Base-by-base conservation (phyloP, 2,113 vertebrate genomes). In the Callithrix jacchus region DNA sequence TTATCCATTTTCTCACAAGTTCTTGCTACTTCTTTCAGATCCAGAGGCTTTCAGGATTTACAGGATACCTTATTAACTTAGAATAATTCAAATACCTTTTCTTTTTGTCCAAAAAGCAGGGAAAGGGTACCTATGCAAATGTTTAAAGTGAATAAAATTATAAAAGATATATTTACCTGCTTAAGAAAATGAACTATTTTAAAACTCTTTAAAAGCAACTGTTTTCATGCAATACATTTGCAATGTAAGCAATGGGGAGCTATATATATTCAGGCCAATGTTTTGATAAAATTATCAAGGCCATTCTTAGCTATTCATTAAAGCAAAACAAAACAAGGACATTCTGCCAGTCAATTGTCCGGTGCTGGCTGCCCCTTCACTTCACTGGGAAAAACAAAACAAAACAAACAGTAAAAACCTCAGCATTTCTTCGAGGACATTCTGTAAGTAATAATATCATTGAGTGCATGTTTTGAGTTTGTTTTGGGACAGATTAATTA, bases 61-160 rank as follows among this genome's bases (percentile, higher is more conserved):
- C 1, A 61, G 35, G 27, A 82, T 2, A 92, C 4, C 82, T 94
- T 93, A 70, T 94, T 96, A 87, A 84, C 18, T 54, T 66, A 70
- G 91, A 96, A 89, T 93, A 97, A 92, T 91, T 91, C 89, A 74
- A 82, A 79, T 79, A 68, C 25, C 17, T 86, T 92, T 95, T 77
- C 54, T 79, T 68, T 94, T 91, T 89, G 14, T 71, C 23, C 40
- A 94, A 61, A 91, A 81, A 79, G 32, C 64, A 83, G n/a, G 17
- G 40, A 87, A 42, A 66, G 23, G 32, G 27, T 61, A 47, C 17
- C 49, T 40, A 70, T 81, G 40, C 30, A 71, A 37, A 83, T 79
- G 32, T 68, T 18, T 70, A n/a, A 79, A 54, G 21, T 54, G 21
- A 84, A 66, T 16, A 56, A 58, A 61, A 37, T 71, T 82, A 6